Evolutionary conservation across 2,113 vertebrate genomes (phyloP).

Genomic region (Eubucco bourcierii): DNA sequence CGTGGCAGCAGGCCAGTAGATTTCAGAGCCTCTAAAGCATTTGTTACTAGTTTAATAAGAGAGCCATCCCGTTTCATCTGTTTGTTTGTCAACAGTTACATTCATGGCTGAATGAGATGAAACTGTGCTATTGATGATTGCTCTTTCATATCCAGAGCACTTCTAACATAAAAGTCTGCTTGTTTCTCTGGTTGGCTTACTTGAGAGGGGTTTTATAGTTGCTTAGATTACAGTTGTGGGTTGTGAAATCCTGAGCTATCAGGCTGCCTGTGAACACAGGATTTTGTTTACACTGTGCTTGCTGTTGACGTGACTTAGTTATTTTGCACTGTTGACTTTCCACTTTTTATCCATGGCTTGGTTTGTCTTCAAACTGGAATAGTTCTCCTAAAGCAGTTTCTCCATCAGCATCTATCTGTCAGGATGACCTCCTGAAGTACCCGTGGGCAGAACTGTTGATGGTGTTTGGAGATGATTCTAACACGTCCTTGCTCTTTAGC

Average conservation of each 20-base stretch:
- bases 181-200: slow-evolving; percentile 27
- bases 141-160: slow-evolving; percentile 34
- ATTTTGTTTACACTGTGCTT: background rate
- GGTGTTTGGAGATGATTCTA: slow-evolving; percentile 14
- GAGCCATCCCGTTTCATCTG: slow-evolving; percentile 50
- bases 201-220: background rate
- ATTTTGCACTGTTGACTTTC: background rate
- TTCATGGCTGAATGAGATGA: slow-evolving; percentile 58
- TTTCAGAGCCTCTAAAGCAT: slow-evolving; percentile 65
- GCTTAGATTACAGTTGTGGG: background rate
- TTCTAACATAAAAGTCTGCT: slow-evolving; percentile 46
- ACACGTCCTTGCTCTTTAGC: background rate
- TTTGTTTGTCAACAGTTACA: slow-evolving; percentile 62
- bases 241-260: slow-evolving; percentile 12
- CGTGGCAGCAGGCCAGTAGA: slow-evolving; percentile 45
- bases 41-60: slow-evolving; percentile 64
- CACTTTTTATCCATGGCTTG: background rate
- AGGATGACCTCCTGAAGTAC: background rate
- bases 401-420: background rate
- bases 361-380: background rate
- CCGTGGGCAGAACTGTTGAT: background rate
- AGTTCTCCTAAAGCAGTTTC: background rate
- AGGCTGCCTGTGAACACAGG: background rate
- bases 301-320: background rate
- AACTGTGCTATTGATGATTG: background rate